Conservation (phyloP, 1,140 invertebrate genomes). For the Druon quercuslanigerum region DNA sequence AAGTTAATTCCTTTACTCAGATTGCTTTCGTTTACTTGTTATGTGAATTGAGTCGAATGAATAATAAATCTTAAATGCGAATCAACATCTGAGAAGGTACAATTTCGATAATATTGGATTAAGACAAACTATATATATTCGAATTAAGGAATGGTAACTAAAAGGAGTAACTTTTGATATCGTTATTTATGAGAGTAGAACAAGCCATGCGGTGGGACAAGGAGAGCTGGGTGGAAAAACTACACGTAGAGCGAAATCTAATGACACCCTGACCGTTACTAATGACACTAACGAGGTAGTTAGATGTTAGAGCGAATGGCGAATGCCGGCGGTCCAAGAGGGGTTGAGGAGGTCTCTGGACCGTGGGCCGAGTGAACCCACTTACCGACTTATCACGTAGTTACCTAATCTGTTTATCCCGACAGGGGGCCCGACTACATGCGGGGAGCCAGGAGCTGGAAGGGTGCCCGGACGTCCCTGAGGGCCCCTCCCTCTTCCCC, state of each 20-base stretch:
- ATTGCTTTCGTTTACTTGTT: too few relatives aligned
- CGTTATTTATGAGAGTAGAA: constrained; percentile 33
- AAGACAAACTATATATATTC: neutral
- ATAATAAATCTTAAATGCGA: too few relatives aligned
- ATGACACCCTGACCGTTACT: constrained; percentile 75
- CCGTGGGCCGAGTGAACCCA: constrained; percentile 73
- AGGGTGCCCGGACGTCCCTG: constrained; percentile 69
- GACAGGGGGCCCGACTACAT: constrained; percentile 55
- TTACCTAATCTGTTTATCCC: constrained; percentile 77
- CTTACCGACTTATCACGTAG: constrained; percentile 77
- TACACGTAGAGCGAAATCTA: constrained; percentile 73
- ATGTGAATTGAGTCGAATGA: too few relatives aligned
- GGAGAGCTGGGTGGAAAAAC: constrained; percentile 66
- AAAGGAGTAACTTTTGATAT: constrained; percentile 25
- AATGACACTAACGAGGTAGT: constrained; percentile 76
- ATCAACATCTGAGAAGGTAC: too few relatives aligned
- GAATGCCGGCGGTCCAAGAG: constrained; percentile 55
- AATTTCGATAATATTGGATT: neutral
- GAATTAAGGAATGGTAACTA: neutral
- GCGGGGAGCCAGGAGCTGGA: constrained; percentile 56
- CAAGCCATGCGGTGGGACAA: constrained; percentile 49
- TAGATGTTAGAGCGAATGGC: constrained; percentile 72
- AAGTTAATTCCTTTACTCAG: too few relatives aligned
- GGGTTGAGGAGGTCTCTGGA: constrained; percentile 54
- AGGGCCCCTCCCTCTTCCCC: constrained; percentile 58